These are phyloP conservation scores for Allygus modestus DNA, from an alignment of 2,888 invertebrate genomes.

Conservation along the genomic window DNA sequence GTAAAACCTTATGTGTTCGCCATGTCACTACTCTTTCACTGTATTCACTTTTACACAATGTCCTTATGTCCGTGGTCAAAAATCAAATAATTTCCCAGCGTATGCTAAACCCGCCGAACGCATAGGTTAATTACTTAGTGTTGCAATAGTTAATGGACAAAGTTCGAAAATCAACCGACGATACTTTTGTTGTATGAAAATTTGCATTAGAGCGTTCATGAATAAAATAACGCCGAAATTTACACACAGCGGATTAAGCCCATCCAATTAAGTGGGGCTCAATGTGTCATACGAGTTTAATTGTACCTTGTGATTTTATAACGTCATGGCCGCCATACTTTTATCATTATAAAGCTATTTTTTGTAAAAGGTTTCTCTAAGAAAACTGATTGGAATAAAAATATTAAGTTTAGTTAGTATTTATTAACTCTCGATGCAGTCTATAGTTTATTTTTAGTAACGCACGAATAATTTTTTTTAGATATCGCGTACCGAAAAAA, in stretches of 20 bases:
- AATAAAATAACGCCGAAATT: slow-evolving; percentile 3
- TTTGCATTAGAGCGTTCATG: slow-evolving; percentile 12
- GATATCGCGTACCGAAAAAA: too few relatives aligned
- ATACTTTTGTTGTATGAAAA: slow-evolving; percentile 7
- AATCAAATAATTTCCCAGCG: too few relatives aligned
- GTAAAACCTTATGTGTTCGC: too few relatives aligned
- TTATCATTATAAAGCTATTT: too few relatives aligned
- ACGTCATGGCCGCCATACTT: not conserved
- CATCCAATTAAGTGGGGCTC: slow-evolving; percentile 12
- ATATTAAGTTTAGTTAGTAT: too few relatives aligned
- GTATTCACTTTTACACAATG: too few relatives aligned
- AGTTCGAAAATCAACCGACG: not conserved
- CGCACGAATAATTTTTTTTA: too few relatives aligned
- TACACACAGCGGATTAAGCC: not conserved
- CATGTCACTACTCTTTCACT: too few relatives aligned
- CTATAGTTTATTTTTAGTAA: too few relatives aligned
- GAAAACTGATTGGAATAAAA: too few relatives aligned
- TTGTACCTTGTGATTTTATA: not conserved
- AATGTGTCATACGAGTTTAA: not conserved
- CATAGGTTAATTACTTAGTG: not conserved
- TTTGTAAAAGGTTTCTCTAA: not conserved
- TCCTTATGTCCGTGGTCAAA: too few relatives aligned
- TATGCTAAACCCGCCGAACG: not conserved
- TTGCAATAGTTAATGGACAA: not conserved
- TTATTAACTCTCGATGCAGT: too few relatives aligned